These are phyloP conservation scores for Dufourea novaeangliae DNA, from an alignment of 1,140 invertebrate genomes.

Conservation along the genomic window DNA sequence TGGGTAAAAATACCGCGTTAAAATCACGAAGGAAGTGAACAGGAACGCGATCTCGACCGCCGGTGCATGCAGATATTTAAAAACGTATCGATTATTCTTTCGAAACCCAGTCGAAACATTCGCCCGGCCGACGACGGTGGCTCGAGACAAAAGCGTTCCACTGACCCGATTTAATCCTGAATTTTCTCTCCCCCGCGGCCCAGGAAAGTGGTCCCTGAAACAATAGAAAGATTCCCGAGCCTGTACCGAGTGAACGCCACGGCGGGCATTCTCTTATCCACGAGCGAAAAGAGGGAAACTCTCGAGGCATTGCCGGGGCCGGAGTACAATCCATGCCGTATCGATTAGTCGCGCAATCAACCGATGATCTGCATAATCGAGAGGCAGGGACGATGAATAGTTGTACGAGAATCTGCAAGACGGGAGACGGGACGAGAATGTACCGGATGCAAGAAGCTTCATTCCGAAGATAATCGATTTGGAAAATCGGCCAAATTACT, in stretches of 20 bases:
- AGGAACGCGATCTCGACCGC: too few species aligned
- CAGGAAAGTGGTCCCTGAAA: not conserved
- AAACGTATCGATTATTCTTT: not conserved
- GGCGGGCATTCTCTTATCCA: not conserved
- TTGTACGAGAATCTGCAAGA: not conserved
- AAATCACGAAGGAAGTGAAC: not conserved
- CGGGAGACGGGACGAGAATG: not conserved
- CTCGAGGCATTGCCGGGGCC: not conserved
- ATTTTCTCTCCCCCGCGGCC: not conserved
- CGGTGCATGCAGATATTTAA: too few species aligned
- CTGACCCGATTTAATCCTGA: slow-evolving; percentile 31
- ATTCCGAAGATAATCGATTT: not conserved
- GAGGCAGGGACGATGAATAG: slow-evolving; percentile 1
- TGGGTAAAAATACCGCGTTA: not conserved
- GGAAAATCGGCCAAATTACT: too few species aligned
- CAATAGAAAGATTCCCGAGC: not conserved
- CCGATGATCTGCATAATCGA: slow-evolving; percentile 35
- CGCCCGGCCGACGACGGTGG: not conserved
- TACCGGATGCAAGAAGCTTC: not conserved
- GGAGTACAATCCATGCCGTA: slow-evolving; percentile 11
- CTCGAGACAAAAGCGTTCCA: not conserved
- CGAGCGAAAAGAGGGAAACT: not conserved
- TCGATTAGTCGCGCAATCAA: slow-evolving; percentile 21
- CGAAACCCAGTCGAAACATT: not conserved
- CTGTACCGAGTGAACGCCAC: not conserved